Evolutionary conservation across 2,113 vertebrate species (phyloP).

Genomic region (Helogale parvula): DNA sequence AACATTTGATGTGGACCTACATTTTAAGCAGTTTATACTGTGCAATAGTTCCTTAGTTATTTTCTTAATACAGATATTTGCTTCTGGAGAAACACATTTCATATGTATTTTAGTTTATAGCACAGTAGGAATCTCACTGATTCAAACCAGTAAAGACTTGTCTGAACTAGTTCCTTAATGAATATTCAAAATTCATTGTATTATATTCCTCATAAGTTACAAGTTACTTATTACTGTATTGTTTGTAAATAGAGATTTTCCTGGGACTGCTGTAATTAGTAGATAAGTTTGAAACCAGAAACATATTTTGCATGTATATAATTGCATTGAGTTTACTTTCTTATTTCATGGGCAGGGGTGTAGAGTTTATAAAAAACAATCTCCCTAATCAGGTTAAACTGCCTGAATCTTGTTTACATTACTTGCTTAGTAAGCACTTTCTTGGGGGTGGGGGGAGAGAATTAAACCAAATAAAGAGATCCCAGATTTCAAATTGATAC

Average conservation of each 20-base stretch:
- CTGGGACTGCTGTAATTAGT: neutral
- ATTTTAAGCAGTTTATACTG: neutral
- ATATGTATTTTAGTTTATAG: neutral
- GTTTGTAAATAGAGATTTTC: neutral
- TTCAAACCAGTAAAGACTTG: constrained; percentile 14
- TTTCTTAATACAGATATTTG: neutral
- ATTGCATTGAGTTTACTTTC: neutral
- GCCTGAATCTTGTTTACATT: neutral
- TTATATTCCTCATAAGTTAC: neutral
- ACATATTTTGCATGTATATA: neutral
- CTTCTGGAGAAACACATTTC: constrained; percentile 29
- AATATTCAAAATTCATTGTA: neutral
- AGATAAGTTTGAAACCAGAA: constrained; percentile 7
- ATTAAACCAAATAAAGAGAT: neutral
- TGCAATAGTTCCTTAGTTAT: neutral
- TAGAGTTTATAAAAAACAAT: neutral
- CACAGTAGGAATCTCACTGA: neutral
- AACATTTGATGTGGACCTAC: accelerated
- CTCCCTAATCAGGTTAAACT: neutral
- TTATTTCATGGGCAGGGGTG: neutral
- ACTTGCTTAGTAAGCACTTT: constrained; percentile 21
- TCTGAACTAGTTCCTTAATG: constrained; percentile 8
- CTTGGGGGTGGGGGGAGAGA: neutral
- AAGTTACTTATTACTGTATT: neutral
- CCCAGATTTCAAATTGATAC: neutral